Base-by-base conservation (phyloP, 2,797 vertebrate species). In the Sphaeramia orbicularis region DNA sequence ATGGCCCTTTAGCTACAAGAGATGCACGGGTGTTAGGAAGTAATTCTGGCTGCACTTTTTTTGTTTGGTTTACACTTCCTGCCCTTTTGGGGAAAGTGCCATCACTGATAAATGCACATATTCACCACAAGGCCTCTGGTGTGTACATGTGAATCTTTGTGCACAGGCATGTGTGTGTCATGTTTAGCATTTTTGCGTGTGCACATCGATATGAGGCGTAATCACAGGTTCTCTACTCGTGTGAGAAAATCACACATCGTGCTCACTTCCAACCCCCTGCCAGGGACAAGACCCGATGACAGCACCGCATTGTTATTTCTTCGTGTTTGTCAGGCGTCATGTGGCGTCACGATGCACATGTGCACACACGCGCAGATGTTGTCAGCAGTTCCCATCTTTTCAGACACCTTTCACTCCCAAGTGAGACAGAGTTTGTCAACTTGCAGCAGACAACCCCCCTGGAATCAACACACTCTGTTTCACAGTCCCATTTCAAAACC, bases 221-320 rank as follows among this genome's bases (percentile, higher is more conserved):
- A 90, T 93, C 92, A 76, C 93, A 63, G 91, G 88, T 95, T 92
- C 92, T 90, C 90, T 90, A 87, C 89, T 92, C 63, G 53, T 95
- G 94, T 94, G 93, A 95, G 94, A 96, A 91, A 96, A 95, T 96
- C 95, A 94, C 95, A 91, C 87, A 90, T 94, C 92, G 83, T 83
- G 83, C 83, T 88, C 65, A 37, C 76, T 86, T 84, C 64, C 87
- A 85, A 82, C 82, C 87, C 86, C 92, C 91, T 95, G 94, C 94
- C 94, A 91, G 93, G 94, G 94, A 94, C 94, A 91, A 91, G 92
- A 95, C 92, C 81, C 81, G 91, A 85, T 95, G 94, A 95, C 94
- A 95, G 94, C 85, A 66, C 68, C 70, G 79, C 93, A 87, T 92
- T 89, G 93, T 93, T 91, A 89, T 87, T 89, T 84, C 78, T 91